Base-by-base conservation (phyloP, 2,888 invertebrate genomes). In the Drosophila lacicola region DNA sequence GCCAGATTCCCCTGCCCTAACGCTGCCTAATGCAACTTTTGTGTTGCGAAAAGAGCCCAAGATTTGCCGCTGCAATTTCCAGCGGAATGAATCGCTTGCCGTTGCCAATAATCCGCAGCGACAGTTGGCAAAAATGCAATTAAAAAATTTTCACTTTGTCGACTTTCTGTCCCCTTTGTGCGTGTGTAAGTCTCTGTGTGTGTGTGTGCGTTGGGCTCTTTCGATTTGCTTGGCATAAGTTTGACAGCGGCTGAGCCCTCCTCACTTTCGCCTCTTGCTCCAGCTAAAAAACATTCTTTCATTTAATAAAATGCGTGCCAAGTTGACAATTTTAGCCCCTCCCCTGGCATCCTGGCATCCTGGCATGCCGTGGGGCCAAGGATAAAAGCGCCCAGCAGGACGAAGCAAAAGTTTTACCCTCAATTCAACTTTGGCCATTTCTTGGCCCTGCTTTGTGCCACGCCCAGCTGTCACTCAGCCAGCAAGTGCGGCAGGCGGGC, bases 101-200 rank as follows among this genome's bases (percentile, higher is more conserved):
- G 58, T 61, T 75, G 88, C 86, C 86, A 86, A 88, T 84, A 87
- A 89, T 87, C 88, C 80, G 66, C 71, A 79, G 82, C 72, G 89
- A 87, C 87, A 87, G 87, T 87, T 87, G 89, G 87, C 73, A 89
- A 81, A 85, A 87, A 87, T 87, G 86, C 89, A 87, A 87, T 87
- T 87, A 87, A 89, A 87, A 88, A 89, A 88, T 88, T 72, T 84
- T 88, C 81, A 79, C 87, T 87, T 80, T 82, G 74, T 81, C 57
- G 77, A 68, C 74, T 61, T 77, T 60, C 46, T 39, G 29, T 56
- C n/a, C 57, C 50, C 17, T 46, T 41, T 41, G 51, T 56, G 36
- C 47, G 36, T 42, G 37, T 56, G 55, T 45, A 37, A 49, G 46
- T 17, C 17, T 58, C 17, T 58, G 21, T 51, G 39, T 51, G 33